phyloP scores from a whole-genome alignment of 2,113 vertebrate genomes.

The Copsychus sechellarum region DNA sequence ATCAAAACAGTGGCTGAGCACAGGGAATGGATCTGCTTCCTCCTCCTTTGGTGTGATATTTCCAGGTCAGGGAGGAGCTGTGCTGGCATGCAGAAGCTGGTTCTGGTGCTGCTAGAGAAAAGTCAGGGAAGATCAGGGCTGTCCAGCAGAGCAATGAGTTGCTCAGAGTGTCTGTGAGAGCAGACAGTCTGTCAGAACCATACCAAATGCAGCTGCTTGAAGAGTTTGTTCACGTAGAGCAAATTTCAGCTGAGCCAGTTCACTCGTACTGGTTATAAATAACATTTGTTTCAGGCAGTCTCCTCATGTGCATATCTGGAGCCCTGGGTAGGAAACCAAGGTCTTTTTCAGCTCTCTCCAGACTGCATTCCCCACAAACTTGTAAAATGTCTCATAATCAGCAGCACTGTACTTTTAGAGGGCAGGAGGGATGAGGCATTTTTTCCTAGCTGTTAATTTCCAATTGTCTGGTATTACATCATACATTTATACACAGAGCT shows the following conservation, averaged over 20 bases:
- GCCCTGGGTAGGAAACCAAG: background rate
- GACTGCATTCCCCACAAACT: background rate
- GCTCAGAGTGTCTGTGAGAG: background rate
- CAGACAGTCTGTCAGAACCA: background rate
- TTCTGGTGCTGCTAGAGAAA: background rate
- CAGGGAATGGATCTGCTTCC: background rate
- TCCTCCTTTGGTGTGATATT: background rate
- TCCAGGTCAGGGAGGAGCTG: background rate
- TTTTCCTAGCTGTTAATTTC: slow-evolving; percentile 13
- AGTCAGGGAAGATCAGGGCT: background rate
- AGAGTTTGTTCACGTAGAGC: background rate
- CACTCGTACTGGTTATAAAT: background rate
- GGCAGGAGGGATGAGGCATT: background rate
- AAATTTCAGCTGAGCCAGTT: background rate
- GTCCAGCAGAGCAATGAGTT: background rate
- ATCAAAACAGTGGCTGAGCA: background rate
- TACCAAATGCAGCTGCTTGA: background rate
- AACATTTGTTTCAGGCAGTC: background rate
- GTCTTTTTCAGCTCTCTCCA: background rate
- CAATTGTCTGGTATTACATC: background rate
- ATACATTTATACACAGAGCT: background rate
- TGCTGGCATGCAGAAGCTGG: background rate
- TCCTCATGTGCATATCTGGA: background rate
- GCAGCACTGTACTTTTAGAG: background rate
- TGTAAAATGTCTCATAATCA: background rate